Base-by-base conservation (phyloP, 2,888 invertebrate genomes). In the Pecten maximus region DNA sequence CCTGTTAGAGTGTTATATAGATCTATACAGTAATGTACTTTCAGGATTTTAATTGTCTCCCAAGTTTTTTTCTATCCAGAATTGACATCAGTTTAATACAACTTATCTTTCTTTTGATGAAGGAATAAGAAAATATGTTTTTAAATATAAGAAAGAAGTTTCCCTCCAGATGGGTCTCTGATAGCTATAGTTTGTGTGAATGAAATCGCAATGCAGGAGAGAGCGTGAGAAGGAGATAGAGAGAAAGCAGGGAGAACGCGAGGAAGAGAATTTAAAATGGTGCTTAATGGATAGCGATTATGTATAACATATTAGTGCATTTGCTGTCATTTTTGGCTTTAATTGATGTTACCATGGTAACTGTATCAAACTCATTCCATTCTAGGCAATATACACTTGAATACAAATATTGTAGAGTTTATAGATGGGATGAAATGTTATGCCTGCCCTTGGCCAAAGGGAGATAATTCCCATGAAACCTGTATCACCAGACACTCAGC, bases 321-420 rank as follows among this genome's bases (percentile, higher is more conserved):
- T 74, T 74, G 74, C 74, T 74, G 28, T 74, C 28, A 28, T 74
- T 74, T 74, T 74, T 19, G 74, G 74, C 74, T 74, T 74, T 74
- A 74, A 74, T 74, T 74, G 16, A 28, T 74, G 74, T 74, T 74
- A 74, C 60, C 60, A 74, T 74, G 74, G 74, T 35, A 74, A 74
- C 74, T 16, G 50, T 74, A 35, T 74, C 74, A 74, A 74, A 74
- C 74, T 74, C 74, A 74, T 74, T 74, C 74, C 74, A 74, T 74
- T 74, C 74, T 23, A 74, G 74, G 74, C 74, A 74, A 74, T 74
- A 74, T 74, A 35, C 4, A 35, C 28, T 35, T 28, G 2, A 44
- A 54, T 44, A 44, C 44, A 28, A 74, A 28, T 74, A 35, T 74
- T 35, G 28, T 35, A 35, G 35, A 74, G 35, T 74, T 74, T 0